Evolutionary conservation across 2,113 vertebrate genomes (phyloP), one percentile per base, ranked within the genome.

Genomic region (Zosterops hypoxanthus): DNA sequence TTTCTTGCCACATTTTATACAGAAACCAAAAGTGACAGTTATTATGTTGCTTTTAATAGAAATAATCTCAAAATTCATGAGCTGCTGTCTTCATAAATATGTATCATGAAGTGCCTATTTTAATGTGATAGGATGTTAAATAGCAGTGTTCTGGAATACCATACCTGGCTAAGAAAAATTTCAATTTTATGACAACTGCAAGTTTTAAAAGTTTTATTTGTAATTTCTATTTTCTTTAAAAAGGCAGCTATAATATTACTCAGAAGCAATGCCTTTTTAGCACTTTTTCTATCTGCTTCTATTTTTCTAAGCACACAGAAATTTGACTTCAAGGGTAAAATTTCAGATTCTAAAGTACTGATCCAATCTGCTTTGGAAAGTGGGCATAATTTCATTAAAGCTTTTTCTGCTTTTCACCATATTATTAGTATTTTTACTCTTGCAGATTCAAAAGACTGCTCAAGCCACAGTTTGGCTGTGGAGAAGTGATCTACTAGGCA

Each of bases 11-110:
- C 46, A 80, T 69, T 94, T 90, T 66, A 59, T 47, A n/a, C 9
- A 66, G 63, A 80, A 95, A 80, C 8, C 3, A 55, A 65, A 82
- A 91, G 24, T 80, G 81, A 82, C 46, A 85, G 29, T 70, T 91
- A 85, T 85, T 82, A 79, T 76, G 16, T n/a, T 80, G 41, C 66
- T 93, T 94, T 94, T 92, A 85, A 95, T 77, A 95, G 91, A 91
- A 95, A 87, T 90, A 85, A 75, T 80, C 28, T 95, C 44, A 94
- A 82, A 87, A 91, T 53, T 85, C 78, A 91, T 65, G 42, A 92
- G 57, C 23, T 83, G 55, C 86, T 26, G 3, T 57, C 79, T 84
- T 92, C 79, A 92, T 94, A 87, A 95, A 85, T 92, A 91, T 90
- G 94, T 85, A 87, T 92, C 66, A 88, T 14, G 25, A 92, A 59